Evolutionary conservation across 2,113 vertebrate species (phyloP).

Genomic region (Anarhynchus alexandrinus): DNA sequence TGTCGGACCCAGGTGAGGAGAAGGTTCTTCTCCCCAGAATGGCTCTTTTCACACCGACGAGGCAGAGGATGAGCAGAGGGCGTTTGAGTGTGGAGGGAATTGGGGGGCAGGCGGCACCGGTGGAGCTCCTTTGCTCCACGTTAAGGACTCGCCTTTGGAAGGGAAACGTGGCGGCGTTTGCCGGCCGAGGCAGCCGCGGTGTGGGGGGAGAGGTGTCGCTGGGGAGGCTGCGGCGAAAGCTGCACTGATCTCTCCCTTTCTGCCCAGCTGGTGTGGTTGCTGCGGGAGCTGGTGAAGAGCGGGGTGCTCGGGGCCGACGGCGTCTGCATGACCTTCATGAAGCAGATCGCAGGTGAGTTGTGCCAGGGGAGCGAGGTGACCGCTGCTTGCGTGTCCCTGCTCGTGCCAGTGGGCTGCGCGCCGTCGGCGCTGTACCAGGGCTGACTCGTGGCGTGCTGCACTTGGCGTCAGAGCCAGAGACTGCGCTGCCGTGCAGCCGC

Average conservation of each 20-base stretch:
- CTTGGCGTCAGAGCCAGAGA: neutral
- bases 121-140: neutral
- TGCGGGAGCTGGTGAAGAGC: constrained; percentile 92
- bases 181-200: fast-evolving
- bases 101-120: too few relatives aligned
- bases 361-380: fast-evolving
- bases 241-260: neutral
- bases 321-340: constrained; percentile 94
- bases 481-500: neutral
- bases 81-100: fast-evolving
- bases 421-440: fast-evolving
- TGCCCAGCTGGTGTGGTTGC: constrained; percentile 89
- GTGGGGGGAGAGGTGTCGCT: fast-evolving
- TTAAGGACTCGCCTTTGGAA: neutral
- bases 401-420: neutral
- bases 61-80: neutral
- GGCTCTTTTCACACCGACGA: neutral
- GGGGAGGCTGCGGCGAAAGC: too few relatives aligned
- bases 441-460: fast-evolving
- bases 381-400: fast-evolving
- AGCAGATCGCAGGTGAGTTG: constrained; percentile 90
- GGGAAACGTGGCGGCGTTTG: fast-evolving
- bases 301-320: constrained; percentile 89
- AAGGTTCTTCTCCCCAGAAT: neutral
- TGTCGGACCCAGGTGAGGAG: constrained; percentile 80